phyloP scores from a whole-genome alignment of 2,888 invertebrate species.

The Tupiocoris notatus region DNA sequence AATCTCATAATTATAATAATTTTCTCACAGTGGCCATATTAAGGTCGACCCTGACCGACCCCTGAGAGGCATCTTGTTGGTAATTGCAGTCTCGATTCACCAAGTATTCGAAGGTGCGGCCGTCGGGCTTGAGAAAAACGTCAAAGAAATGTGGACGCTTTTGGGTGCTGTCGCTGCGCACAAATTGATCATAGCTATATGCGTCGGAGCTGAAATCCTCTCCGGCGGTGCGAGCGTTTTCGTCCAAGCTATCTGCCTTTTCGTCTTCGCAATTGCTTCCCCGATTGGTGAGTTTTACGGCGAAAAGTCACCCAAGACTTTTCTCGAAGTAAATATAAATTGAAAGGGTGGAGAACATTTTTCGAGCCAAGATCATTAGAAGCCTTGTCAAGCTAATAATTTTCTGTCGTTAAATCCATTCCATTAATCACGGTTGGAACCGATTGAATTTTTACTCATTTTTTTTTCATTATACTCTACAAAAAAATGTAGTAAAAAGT shows the following conservation, averaged over 20 bases:
- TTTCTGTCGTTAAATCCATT: no score
- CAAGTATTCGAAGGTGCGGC: slow-evolving; percentile 73
- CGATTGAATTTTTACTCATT: no score
- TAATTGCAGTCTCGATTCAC: slow-evolving; percentile 66
- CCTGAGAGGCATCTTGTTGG: slow-evolving; percentile 51
- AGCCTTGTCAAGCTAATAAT: no score
- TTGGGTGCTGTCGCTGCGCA: slow-evolving; percentile 65
- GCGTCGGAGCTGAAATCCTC: slow-evolving; percentile 58
- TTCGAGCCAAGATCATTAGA: not conserved
- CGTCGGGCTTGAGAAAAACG: slow-evolving; percentile 69
- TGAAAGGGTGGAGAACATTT: no score
- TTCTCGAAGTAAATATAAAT: no score
- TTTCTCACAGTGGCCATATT: slow-evolving; percentile 19
- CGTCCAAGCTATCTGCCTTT: slow-evolving; percentile 62
- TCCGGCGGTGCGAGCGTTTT: slow-evolving; percentile 56
- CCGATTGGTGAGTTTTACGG: slow-evolving; percentile 56
- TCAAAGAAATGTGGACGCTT: slow-evolving; percentile 61
- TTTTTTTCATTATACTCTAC: no score
- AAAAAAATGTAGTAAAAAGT: no score
- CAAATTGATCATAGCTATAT: slow-evolving; percentile 66
- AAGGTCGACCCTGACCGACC: slow-evolving; percentile 38
- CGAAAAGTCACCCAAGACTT: no score
- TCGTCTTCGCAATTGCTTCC: slow-evolving; percentile 65
- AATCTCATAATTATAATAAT: no score
- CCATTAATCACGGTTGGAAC: no score